phyloP scores from a whole-genome alignment of 1,140 invertebrate species.

The Zelostemma sp. region DNA sequence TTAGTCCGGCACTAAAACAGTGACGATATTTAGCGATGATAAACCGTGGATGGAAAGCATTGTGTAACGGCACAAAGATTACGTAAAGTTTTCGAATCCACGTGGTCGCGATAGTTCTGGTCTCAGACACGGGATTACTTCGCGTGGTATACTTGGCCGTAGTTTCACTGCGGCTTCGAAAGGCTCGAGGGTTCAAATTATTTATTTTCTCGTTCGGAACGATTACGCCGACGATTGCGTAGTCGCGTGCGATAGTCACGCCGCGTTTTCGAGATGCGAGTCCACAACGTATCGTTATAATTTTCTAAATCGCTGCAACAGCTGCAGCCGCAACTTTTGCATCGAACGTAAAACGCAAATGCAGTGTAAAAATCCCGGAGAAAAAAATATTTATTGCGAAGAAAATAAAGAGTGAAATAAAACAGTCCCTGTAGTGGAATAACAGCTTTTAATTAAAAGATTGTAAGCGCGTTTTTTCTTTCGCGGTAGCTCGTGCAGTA shows the following conservation, averaged over 20 bases:
- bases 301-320: conserved; percentile 61
- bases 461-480: conserved; percentile 47
- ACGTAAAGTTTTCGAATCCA: conserved; percentile 39
- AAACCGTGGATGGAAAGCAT: no score
- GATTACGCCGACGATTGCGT: conserved; percentile 51
- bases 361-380: no score
- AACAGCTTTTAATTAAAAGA: conserved; percentile 59
- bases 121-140: conserved; percentile 26
- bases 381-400: conserved; percentile 22
- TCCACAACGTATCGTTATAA: conserved; percentile 41
- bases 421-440: no score
- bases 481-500: conserved; percentile 29
- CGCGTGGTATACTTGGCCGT: conserved; percentile 23
- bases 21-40: no score
- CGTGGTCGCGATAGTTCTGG: no score
- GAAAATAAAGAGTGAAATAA: no score
- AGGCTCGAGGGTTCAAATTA: conserved; percentile 41
- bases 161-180: conserved; percentile 27
- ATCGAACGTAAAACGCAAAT: no score
- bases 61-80: no score
- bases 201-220: conserved; percentile 52
- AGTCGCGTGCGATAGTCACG: conserved; percentile 63
- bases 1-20: no score
- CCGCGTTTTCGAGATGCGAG: conserved; percentile 41
- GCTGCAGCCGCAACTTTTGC: conserved; percentile 47